Base-by-base conservation (phyloP, 2,113 vertebrate species). In the Ophthalmotilapia sp. region DNA sequence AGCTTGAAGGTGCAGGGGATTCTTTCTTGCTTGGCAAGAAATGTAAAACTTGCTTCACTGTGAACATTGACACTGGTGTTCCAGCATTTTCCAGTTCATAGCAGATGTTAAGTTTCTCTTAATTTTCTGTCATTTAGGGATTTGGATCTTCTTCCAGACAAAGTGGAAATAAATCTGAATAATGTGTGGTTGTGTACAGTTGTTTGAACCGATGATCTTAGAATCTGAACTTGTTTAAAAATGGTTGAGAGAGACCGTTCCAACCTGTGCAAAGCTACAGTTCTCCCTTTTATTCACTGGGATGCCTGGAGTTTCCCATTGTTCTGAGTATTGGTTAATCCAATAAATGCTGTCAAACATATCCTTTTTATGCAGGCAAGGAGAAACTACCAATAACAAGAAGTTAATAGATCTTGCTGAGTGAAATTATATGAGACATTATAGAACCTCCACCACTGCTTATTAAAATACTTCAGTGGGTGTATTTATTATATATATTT, bases 81-180 rank as follows among this genome's bases (percentile, higher is more conserved):
- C 31, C 58, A 62, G 17, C 31, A 2, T 33, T 62, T 62, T 62
- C 17, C 58, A 62, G 58, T 62, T 36, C 58, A 62, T 33, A 17
- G 15, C 31, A 62, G 17, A 19, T 36, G 29, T n/a, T 62, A 0
- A 62, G 17, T 0, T 33, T 60, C 29, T 62, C 17, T 36, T 36
- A n/a, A 62, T 62, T 62, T 62, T 11, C 58, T 62, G 9, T 62
- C 58, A 62, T 62, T 15, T 62, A 19, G 9, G 15, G 15, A 33
- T 62, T 62, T 62, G 58, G 31, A 36, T 36, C 58, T 36, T 62
- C 58, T 62, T 62, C 31, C 58, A 62, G 58, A 36, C 0, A 62
- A 0, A 62, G 29, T 62, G 58, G 58, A 33, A 33, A 62, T 19
- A 33, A 10, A 62, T 19, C 58, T 4, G 17, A 62, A 62, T 36